Base-by-base conservation (phyloP, 1,140 invertebrate species). In the Drosophila parabipectinata region DNA sequence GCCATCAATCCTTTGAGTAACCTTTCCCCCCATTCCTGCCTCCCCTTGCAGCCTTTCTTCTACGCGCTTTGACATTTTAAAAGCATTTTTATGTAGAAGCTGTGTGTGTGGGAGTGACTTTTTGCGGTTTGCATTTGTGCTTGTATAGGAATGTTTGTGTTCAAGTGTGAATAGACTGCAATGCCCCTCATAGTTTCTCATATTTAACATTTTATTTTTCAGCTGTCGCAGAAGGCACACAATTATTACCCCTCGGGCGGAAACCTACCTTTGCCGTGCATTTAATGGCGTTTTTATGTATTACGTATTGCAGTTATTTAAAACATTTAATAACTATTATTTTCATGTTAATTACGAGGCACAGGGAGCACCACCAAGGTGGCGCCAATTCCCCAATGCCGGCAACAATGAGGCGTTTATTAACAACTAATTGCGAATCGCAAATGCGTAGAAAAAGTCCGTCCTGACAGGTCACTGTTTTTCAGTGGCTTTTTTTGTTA, bases 41-140 rank as follows among this genome's bases (percentile, higher is more conserved):
- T 18, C 10, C 48, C 21, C 28, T 3, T 62, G 32, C 15, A 6
- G 15, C 24, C 72, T 79, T 77, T 81, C 81, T 72, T 85, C 73
- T 73, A 79, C 72, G 67, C 84, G 79, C 83, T 88, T 88, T 88
- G 83, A 88, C 83, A 89, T 88, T 88, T 89, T 89, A 89, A 88
- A 88, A 88, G 84, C 83, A 83, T 87, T 87, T 87, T 83, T 79
- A 83, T 87, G 83, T 87, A 32, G 52, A n/a, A 48, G 30, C 24
- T 32, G 12, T 55, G 10, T 45, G 15, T 18, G 51, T 63, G 9
- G 14, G 60, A 85, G 76, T 72, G 80, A 84, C 80, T 64, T 84
- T 79, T 77, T 79, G 80, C 48, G 80, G 77, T 77, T 55, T 71
- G 77, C 69, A 48, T 75, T 45, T 56, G 28, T 54, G 60, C 55